phyloP scores from a whole-genome alignment of 1,140 invertebrate genomes.

The Drosophila navojoa region DNA sequence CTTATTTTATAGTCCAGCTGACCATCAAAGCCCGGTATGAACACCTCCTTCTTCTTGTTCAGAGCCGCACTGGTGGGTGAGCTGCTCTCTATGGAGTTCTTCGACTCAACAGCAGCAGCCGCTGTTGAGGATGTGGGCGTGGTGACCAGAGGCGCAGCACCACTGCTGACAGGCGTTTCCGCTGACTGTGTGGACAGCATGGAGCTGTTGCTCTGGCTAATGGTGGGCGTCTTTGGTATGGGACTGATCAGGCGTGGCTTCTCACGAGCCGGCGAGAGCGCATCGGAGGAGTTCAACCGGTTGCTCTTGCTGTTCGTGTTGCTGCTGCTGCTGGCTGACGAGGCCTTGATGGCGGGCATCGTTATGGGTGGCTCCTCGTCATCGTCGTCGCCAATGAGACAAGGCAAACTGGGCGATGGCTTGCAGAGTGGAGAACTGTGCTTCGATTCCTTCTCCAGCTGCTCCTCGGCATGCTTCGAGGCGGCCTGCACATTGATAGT shows the following conservation, averaged over 20 bases:
- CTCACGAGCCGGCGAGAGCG: slow-evolving; percentile 83
- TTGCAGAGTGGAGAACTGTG: slow-evolving; percentile 68
- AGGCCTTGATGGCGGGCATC: slow-evolving; percentile 7
- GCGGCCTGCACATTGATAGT: slow-evolving; percentile 78
- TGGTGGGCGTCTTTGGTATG: slow-evolving; percentile 85
- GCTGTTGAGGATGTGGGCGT: slow-evolving; percentile 70
- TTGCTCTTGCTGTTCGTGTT: slow-evolving; percentile 17
- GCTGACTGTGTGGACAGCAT: slow-evolving; percentile 69
- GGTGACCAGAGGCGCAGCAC: slow-evolving; percentile 49
- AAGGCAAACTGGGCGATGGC: slow-evolving; percentile 78
- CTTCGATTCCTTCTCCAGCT: slow-evolving; percentile 46
- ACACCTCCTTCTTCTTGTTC: slow-evolving; percentile 86
- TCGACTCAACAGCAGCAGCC: slow-evolving; percentile 26
- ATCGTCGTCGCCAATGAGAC: slow-evolving; percentile 76
- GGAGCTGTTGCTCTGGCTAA: slow-evolving; percentile 59
- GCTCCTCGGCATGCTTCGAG: slow-evolving; percentile 62
- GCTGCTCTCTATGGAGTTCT: slow-evolving; percentile 14
- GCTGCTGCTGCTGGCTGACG: not conserved
- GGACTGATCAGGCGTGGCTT: slow-evolving; percentile 86
- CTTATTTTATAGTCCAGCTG: slow-evolving; percentile 90
- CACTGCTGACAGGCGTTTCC: slow-evolving; percentile 61
- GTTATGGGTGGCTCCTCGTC: slow-evolving; percentile 48
- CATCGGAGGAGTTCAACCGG: slow-evolving; percentile 13
- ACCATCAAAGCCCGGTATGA: slow-evolving; percentile 89
- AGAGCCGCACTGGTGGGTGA: slow-evolving; percentile 45